Base-by-base conservation (phyloP, 2,888 invertebrate species). In the Marasmarcha lunaedactyla region DNA sequence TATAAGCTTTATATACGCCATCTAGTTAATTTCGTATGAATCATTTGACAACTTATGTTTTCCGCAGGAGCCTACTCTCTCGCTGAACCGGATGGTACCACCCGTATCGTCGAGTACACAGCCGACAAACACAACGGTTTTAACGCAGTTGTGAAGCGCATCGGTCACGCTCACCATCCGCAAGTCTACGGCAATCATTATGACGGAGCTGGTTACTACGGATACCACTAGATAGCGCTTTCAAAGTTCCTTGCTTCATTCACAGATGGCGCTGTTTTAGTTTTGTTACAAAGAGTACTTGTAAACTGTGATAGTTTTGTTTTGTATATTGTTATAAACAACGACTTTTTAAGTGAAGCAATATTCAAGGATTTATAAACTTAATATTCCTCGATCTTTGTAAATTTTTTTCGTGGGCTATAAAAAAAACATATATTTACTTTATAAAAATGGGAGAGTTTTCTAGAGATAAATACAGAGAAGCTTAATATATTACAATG, bases 101-200 rank as follows among this genome's bases (percentile, higher is more conserved):
- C 79, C 34, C 77, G 84, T 37, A 68, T 84, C 39, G 84, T 84
- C 1, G 84, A 84, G 48, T 84, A 84, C 60, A 84, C 84, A 34
- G 83, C 84, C 20, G 84, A 84, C 57, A 81, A 84, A 43, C 65
- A 66, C 57, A 64, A 83, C 46, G 84, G 84, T 4, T 84, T 84
- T 63, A 78, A 79, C 53, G 84, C 84, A 14, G 67, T 84, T n/a
- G 84, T 84, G 44, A 83, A 79, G 54, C 72, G 77, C 48, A 67
- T 84, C 37, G 84, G 84, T 12, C 72, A 79, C 44, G 79, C 81
- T 10, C 63, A 71, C 46, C 83, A 83, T 48, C 79, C 84, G 25
- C 81, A 81, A 52, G 63, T 71, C 42, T 72, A 83, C 52, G 58
- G 59, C 41, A 57, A 59, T 14, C 59, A 61, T 39, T 57, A 66